Evolutionary conservation across 2,113 vertebrate species (phyloP).

Genomic region (Anser brachyrhynchus): DNA sequence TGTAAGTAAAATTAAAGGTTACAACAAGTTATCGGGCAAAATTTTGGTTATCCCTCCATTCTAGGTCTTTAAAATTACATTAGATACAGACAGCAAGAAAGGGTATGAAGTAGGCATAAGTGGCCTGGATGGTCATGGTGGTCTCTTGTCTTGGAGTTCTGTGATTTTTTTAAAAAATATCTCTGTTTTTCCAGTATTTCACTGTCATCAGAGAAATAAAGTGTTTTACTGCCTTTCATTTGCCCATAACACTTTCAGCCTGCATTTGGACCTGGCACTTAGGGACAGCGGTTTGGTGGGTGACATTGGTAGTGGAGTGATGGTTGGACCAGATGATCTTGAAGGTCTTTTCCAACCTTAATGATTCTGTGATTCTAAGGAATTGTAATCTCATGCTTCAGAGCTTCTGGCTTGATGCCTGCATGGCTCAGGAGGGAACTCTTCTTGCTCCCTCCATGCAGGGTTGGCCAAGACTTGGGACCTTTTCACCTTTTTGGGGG

Average conservation of each 20-base stretch:
- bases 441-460: background rate
- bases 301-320: too few relatives aligned
- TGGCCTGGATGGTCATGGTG: fast-evolving
- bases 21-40: background rate
- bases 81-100: background rate
- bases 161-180: background rate
- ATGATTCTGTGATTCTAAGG: background rate
- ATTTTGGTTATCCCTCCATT: background rate
- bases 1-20: background rate
- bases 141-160: background rate
- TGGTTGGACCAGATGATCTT: too few relatives aligned
- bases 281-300: too few relatives aligned
- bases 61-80: background rate
- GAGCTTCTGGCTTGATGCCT: slow-evolving; percentile 31
- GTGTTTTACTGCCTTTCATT: background rate
- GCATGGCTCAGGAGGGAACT: background rate
- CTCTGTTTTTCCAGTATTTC: background rate
- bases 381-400: slow-evolving; percentile 39
- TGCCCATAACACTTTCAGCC: background rate
- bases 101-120: background rate
- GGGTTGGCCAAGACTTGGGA: slow-evolving; percentile 26
- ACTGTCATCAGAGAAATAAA: background rate
- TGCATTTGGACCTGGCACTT: background rate
- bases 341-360: too few relatives aligned
- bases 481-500: background rate